Base-by-base conservation (phyloP, 2,888 invertebrate genomes). In the Rutpela maculata region DNA sequence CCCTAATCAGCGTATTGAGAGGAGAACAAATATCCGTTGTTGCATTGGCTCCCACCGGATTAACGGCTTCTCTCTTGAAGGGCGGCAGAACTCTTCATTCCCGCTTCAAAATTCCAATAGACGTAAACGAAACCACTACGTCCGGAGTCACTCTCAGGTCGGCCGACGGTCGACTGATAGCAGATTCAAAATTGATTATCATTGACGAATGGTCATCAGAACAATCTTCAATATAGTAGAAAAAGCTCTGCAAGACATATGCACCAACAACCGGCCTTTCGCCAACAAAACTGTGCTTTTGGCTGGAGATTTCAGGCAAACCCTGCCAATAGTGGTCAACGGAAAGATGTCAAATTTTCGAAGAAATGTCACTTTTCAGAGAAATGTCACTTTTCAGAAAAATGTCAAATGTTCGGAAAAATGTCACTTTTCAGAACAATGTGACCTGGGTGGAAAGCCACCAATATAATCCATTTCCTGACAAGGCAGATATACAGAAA, bases 261-360 rank as follows among this genome's bases (percentile, higher is more conserved):
- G 65, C n/a, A 22, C 10, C 26, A 50, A 60, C 31, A 26, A 62
- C 15, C 12, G 56, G 60, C 75, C 75, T 4, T 75, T 79, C 59
- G 79, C 71, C 12, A 74, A 74, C 9, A 56, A 50, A 56, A 38
- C 66, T n/a, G 38, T 79, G 4, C 15, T 79, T 17, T 31, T 78
- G 1, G 69, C 70, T 0, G 77, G 79, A 55, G 79, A 79, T 22
- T 78, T 75, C 22, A 62, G 79, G 6, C 77, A 77, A 75, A 79
- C 63, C 15, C 43, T 79, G 18, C n/a, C 79, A 75, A 78, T 26
- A 66, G 78, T n/a, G n/a, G n/a, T n/a, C n/a, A n/a, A n/a, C n/a
- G n/a, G n/a, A n/a, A n/a, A n/a, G n/a, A n/a, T n/a, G n/a, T n/a
- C n/a, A n/a, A n/a, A n/a, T n/a, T n/a, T n/a, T n/a, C n/a, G n/a